These are phyloP conservation scores for Etheostoma perlongum DNA, from an alignment of 2,797 vertebrate genomes.

Conservation along the genomic window DNA sequence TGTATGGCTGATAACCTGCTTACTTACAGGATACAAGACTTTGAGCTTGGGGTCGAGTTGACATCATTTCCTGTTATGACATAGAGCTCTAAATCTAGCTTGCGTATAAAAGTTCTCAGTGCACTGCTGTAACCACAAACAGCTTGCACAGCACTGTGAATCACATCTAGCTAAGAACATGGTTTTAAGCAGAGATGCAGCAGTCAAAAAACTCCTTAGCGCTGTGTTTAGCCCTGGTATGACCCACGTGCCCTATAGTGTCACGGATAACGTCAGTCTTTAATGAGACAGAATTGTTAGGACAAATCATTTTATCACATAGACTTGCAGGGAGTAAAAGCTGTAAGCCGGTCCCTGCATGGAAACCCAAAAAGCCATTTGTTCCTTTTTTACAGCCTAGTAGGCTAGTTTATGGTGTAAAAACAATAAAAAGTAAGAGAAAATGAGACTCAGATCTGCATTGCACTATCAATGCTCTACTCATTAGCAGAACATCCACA, in stretches of 20 bases:
- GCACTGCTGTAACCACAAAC: constrained; percentile 54
- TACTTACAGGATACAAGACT: constrained; percentile 45
- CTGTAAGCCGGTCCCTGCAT: not conserved
- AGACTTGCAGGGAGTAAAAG: not conserved
- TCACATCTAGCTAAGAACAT: constrained; percentile 40
- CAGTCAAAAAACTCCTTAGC: constrained; percentile 18
- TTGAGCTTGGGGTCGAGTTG: constrained; percentile 33
- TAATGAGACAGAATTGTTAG: not conserved
- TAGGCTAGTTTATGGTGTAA: not conserved
- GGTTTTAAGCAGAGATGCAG: not conserved
- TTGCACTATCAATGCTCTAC: not conserved
- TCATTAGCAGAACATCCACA: not conserved
- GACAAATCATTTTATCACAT: not conserved
- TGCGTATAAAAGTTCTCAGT: constrained; percentile 39
- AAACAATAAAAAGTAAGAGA: not conserved
- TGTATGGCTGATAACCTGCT: constrained; percentile 23
- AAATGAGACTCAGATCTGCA: not conserved
- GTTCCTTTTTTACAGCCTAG: not conserved
- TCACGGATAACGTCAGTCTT: not conserved
- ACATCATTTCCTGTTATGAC: constrained; percentile 81
- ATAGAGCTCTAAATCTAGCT: constrained; percentile 64
- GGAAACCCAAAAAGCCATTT: not conserved
- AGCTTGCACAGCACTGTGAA: constrained; percentile 53
- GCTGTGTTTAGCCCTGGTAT: not conserved
- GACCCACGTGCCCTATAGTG: not conserved